phyloP scores from a whole-genome alignment of 2,113 vertebrate species.

The Tachysurus vachellii region DNA sequence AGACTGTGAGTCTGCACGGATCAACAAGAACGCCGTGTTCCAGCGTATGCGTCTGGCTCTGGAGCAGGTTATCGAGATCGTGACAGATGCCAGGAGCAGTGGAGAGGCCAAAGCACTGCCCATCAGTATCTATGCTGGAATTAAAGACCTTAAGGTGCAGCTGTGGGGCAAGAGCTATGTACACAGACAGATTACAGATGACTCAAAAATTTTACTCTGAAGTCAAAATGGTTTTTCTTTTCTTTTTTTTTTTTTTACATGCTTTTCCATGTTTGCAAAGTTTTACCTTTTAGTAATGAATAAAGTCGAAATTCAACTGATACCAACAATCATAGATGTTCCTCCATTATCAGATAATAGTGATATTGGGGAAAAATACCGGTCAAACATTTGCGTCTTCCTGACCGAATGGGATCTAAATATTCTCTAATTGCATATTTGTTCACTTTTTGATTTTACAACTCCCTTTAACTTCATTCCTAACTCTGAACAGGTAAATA shows the following conservation, averaged over 20 bases:
- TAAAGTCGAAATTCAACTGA: neutral
- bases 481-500: neutral
- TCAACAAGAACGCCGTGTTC: slow-evolving; percentile 97
- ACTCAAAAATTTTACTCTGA: neutral
- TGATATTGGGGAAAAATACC: neutral
- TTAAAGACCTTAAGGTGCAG: slow-evolving; percentile 93
- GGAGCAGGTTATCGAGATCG: slow-evolving; percentile 96
- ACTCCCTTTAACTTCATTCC: neutral
- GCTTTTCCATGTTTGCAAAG: neutral
- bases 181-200: neutral
- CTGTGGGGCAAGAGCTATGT: neutral
- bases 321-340: neutral
- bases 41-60: slow-evolving; percentile 92
- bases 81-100: slow-evolving; percentile 83
- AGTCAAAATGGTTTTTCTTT: neutral
- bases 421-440: neutral
- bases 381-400: neutral
- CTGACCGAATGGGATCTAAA: neutral
- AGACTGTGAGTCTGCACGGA: slow-evolving; percentile 94
- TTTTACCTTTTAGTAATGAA: neutral
- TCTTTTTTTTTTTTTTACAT: neutral
- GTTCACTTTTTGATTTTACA: neutral
- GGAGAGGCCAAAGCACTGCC: slow-evolving; percentile 81
- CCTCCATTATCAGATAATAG: neutral
- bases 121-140: slow-evolving; percentile 86